Percentiles rank a stretch among this genome's conserved stretches.
phyloP scores from a whole-genome alignment of 2,797 vertebrate genomes.

The Cryptoprocta ferox region DNA sequence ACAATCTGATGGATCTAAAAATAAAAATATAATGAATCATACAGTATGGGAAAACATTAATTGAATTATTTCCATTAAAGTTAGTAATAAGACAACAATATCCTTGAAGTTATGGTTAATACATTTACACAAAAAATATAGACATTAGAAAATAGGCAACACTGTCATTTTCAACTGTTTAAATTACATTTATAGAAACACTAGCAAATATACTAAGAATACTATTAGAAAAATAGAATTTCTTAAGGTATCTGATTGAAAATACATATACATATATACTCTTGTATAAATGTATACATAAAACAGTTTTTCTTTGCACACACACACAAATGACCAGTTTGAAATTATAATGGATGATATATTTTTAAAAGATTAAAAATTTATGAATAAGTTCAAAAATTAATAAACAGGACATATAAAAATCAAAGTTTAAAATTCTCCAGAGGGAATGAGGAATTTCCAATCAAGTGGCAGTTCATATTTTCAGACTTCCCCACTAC shows the following conservation, averaged over 20 bases:
- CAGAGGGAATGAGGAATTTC: background rate
- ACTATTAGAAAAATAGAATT: background rate
- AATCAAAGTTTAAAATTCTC: background rate
- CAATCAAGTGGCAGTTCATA: background rate
- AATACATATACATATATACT: background rate
- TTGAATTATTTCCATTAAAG: background rate
- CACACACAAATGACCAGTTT: background rate
- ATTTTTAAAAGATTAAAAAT: conserved; percentile 33
- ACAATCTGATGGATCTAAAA: background rate
- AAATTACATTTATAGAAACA: background rate
- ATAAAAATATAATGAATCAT: background rate
- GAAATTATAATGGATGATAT: background rate
- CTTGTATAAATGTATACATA: background rate
- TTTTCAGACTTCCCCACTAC: background rate
- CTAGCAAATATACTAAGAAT: background rate
- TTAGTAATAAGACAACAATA: background rate
- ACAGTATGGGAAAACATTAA: background rate
- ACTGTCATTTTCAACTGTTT: background rate
- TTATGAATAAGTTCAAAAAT: background rate
- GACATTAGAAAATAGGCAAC: background rate
- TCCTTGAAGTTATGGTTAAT: conserved; percentile 5
- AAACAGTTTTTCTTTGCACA: background rate
- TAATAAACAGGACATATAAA: background rate
- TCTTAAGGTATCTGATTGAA: background rate
- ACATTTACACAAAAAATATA: background rate